Conservation (phyloP, 2,113 vertebrate genomes). For the Sorex fumeus region DNA sequence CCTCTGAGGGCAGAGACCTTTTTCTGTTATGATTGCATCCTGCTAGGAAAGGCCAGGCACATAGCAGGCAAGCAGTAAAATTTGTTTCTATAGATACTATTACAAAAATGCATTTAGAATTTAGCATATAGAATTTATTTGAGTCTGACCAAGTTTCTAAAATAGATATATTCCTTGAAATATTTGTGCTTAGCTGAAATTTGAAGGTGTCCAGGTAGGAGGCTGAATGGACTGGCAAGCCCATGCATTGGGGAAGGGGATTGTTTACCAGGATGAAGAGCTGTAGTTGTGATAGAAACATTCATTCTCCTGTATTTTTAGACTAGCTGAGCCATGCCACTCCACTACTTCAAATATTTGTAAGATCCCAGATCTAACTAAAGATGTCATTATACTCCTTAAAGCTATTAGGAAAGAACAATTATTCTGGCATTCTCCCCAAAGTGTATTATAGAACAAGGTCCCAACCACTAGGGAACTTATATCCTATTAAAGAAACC, state of each 20-base stretch:
- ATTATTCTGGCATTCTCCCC: neutral
- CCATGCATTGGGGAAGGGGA: neutral
- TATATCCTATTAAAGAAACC: neutral
- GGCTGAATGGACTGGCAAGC: neutral
- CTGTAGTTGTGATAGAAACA: neutral
- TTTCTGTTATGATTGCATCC: neutral
- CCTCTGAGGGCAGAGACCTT: neutral
- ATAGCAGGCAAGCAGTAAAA: neutral
- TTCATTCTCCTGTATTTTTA: neutral
- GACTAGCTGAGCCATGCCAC: neutral
- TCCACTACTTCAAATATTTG: neutral
- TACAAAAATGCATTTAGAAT: neutral
- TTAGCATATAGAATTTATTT: neutral
- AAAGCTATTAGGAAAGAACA: neutral
- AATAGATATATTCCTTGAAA: neutral
- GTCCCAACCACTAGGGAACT: neutral
- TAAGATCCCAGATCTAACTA: neutral
- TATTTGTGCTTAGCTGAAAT: neutral
- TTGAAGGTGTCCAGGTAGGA: neutral
- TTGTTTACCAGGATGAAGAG: neutral
- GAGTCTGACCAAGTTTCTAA: neutral
- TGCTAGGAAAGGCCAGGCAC: neutral
- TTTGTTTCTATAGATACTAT: neutral
- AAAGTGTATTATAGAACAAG: neutral
- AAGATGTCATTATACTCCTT: neutral